Evolutionary conservation across 2,113 vertebrate genomes (phyloP).

Genomic region (Pangasianodon gigas): DNA sequence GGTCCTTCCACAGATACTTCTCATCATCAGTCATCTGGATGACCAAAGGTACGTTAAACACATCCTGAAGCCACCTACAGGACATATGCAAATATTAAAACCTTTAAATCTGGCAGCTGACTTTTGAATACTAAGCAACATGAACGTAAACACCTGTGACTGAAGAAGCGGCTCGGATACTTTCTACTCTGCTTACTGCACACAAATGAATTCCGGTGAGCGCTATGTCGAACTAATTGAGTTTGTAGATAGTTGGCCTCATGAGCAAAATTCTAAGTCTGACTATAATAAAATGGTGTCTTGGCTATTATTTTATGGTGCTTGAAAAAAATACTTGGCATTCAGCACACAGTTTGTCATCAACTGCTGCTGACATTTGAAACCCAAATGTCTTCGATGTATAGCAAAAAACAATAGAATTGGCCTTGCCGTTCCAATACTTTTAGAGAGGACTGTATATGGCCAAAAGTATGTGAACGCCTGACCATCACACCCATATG

Average conservation of each 20-base stretch:
- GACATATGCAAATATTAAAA: background rate
- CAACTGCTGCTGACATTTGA: no score
- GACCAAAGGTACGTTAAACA: slow-evolving; percentile 90
- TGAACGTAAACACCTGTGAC: background rate
- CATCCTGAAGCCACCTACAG: slow-evolving; percentile 92
- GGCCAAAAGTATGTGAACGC: no score
- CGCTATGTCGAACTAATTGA: background rate
- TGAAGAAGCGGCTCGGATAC: background rate
- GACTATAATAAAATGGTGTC: background rate
- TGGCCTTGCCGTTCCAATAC: no score
- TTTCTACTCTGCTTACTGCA: background rate
- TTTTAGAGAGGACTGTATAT: no score
- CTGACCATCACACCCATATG: no score
- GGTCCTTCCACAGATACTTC: slow-evolving; percentile 98
- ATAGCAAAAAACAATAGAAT: no score
- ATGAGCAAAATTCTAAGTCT: background rate
- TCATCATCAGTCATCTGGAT: slow-evolving; percentile 96
- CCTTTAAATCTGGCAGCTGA: background rate
- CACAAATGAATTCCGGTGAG: background rate
- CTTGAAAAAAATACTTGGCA: background rate
- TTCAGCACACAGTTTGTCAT: background rate
- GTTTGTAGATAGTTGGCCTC: background rate
- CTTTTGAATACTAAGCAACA: background rate
- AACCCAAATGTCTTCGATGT: no score
- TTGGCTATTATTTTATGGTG: background rate